These are phyloP conservation scores for Drosophila parvula DNA, from an alignment of 1,140 invertebrate genomes.

Conservation along the genomic window DNA sequence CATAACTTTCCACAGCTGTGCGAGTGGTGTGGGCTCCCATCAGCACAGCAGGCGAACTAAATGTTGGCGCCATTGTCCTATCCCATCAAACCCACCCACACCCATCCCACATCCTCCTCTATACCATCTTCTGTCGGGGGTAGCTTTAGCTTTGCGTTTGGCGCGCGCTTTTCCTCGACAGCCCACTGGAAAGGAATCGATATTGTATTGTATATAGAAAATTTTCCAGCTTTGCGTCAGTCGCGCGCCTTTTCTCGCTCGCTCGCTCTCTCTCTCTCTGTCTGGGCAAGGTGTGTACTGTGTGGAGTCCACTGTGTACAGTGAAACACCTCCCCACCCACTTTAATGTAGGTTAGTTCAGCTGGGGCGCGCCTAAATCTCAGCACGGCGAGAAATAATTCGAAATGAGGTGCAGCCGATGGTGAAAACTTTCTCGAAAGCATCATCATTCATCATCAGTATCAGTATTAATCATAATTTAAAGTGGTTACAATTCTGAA, in stretches of 20 bases:
- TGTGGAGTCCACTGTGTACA: conserved; percentile 17
- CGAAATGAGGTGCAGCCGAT: neutral
- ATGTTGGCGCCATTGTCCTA: conserved; percentile 64
- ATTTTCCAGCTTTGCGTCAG: conserved; percentile 60
- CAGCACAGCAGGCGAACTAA: conserved; percentile 43
- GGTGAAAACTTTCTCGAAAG: neutral
- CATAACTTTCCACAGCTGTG: conserved; percentile 29
- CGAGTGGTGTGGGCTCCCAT: conserved; percentile 54
- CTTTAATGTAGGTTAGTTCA: conserved; percentile 80
- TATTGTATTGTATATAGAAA: conserved; percentile 57
- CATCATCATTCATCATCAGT: neutral
- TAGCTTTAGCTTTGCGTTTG: conserved; percentile 44
- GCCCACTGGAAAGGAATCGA: conserved; percentile 53
- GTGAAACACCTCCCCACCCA: conserved; percentile 28
- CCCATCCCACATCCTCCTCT: neutral
- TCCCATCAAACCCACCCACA: conserved; percentile 19
- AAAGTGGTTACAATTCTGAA: no score
- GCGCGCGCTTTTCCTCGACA: conserved; percentile 50
- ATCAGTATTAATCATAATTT: neutral
- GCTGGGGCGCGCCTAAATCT: conserved; percentile 55
- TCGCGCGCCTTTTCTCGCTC: conserved; percentile 17
- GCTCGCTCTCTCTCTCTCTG: conserved; percentile 12
- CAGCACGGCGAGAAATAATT: conserved; percentile 15
- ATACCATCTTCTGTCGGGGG: conserved; percentile 25
- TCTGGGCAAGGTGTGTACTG: conserved; percentile 48